A percentile compares a stretch with the other conserved stretches of the same genome.
phyloP scores from a whole-genome alignment of 2,888 invertebrate genomes.

The Andrena trimmerana region DNA sequence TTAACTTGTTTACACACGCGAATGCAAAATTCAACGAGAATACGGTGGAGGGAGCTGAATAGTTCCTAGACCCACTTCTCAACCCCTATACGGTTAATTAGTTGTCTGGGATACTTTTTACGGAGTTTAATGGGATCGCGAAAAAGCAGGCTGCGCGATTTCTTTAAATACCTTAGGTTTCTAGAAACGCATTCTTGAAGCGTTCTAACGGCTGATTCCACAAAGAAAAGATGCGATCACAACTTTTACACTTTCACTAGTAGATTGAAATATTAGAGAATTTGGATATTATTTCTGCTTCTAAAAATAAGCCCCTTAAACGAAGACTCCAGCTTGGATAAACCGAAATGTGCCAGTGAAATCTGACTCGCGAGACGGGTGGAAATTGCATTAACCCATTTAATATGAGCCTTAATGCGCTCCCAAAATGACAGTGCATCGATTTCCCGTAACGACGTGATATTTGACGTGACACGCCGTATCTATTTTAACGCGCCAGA shows the following conservation, averaged over 20 bases:
- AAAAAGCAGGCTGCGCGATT: neutral
- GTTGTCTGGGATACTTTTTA: slow-evolving; percentile 25
- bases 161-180: slow-evolving; percentile 1
- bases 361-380: neutral
- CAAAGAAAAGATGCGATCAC: too few relatives aligned
- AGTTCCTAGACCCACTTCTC: slow-evolving; percentile 19
- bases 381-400: neutral
- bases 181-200: neutral
- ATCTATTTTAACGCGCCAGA: slow-evolving; percentile 31
- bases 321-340: neutral
- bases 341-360: neutral
- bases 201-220: too few relatives aligned
- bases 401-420: neutral
- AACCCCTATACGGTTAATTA: slow-evolving; percentile 40
- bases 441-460: neutral
- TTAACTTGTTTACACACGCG: slow-evolving; percentile 62
- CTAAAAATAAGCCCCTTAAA: neutral
- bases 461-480: slow-evolving; percentile 20
- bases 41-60: neutral
- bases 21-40: slow-evolving; percentile 62
- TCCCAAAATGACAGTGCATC: slow-evolving; percentile 20
- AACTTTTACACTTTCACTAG: too few relatives aligned
- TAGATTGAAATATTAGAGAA: too few relatives aligned
- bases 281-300: neutral
- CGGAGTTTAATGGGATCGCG: slow-evolving; percentile 2